Evolutionary conservation across 2,797 vertebrate species (phyloP).

Genomic region (Phoeniculus purpureus): DNA sequence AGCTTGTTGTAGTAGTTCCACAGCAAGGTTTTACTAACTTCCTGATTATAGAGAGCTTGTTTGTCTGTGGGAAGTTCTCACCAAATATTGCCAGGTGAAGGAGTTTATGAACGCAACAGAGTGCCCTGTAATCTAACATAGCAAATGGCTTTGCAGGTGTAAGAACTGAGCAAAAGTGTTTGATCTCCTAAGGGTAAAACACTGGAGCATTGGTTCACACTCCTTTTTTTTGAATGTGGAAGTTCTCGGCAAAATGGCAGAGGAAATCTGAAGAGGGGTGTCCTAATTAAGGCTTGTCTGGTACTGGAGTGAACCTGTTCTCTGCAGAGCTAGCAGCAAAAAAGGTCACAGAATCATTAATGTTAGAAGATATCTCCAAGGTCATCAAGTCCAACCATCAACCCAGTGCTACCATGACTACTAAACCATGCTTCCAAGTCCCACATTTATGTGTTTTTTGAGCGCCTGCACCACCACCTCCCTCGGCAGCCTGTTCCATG

Average conservation of each 20-base stretch:
- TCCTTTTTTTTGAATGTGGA: neutral
- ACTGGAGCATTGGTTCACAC: rapidly evolving
- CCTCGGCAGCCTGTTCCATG: neutral
- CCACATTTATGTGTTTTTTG: too few relatives aligned
- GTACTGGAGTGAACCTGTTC: neutral
- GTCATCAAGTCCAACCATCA: too few relatives aligned
- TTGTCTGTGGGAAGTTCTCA: neutral
- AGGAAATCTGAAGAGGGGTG: neutral
- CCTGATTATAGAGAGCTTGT: constrained; percentile 3
- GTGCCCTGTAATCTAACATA: neutral
- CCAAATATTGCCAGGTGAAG: neutral
- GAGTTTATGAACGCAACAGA: neutral
- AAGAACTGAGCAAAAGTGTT: neutral
- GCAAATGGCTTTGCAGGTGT: neutral
- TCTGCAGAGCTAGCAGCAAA: neutral
- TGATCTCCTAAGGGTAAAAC: neutral
- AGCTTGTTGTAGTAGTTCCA: neutral
- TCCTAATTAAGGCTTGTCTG: neutral
- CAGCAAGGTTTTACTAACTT: neutral
- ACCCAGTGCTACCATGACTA: too few relatives aligned
- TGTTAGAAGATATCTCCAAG: too few relatives aligned
- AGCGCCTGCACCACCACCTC: too few relatives aligned
- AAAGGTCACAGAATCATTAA: too few relatives aligned
- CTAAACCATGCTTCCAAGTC: too few relatives aligned
- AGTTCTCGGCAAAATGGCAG: neutral